Evolutionary conservation across 2,113 vertebrate species (phyloP), one percentile per base, ranked within the genome.

Genomic region (Eurypyga helias): DNA sequence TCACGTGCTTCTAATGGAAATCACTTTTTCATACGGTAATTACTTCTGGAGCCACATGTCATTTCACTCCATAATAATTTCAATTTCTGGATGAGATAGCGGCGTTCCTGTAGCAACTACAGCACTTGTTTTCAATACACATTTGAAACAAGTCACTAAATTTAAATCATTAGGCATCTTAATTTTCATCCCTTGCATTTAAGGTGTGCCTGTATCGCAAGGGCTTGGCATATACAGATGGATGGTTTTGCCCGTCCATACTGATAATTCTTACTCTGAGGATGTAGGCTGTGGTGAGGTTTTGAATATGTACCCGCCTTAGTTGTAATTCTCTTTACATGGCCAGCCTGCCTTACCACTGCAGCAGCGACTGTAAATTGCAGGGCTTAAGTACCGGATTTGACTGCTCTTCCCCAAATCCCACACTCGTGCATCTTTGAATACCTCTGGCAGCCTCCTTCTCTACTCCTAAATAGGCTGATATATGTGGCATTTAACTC

Each of bases 401-500:
- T 87, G 69, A 71, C 45, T 48, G 61, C 64, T 81, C 1, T 89
- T 89, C 61, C 83, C 66, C n/a, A 89, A 58, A 87, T 82, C 77
- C 81, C 65, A 85, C 38, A 52, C 57, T 82, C 38, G 77, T 25
- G 34, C 38, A 52, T 87, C 70, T 87, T 72, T 93, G 69, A 89
- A 70, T 89, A 67, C 24, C 48, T 31, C 29, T 64, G 52, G 38
- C 84, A 93, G 26, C 65, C 45, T 91, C 69, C 57, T 94, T 64
- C 83, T 75, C 65, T 81, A 28, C 84, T 96, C 55, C 65, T 79
- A 83, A 91, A 52, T 20, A 83, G 57, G 43, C 28, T 24, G 80
- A 71, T 93, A 38, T 71, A 64, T 91, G 82, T 91, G 91, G 61
- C 38, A 54, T 78, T 95, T 96, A 96, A 96, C 91, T 94, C 89